These are phyloP conservation scores for Dicyrtoma fusca DNA, from an alignment of 2,888 invertebrate species.

Conservation along the genomic window DNA sequence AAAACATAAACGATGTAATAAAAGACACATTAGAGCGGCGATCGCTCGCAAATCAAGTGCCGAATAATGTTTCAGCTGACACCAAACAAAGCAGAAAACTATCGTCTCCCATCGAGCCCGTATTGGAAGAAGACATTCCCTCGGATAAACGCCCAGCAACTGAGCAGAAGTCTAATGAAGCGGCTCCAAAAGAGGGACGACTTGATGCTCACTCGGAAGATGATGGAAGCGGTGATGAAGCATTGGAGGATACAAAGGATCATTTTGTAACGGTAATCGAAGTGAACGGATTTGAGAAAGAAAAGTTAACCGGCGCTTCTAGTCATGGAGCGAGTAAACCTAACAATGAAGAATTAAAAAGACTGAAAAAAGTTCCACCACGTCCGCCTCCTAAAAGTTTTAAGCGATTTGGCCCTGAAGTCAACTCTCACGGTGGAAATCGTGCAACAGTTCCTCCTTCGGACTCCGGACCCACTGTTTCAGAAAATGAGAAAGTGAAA, in stretches of 20 bases:
- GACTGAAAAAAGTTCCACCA: constrained; percentile 59
- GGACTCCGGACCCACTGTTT: not conserved
- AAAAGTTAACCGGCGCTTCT: constrained; percentile 49
- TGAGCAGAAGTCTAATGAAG: not conserved
- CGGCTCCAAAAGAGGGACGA: not conserved
- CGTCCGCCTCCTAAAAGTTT: constrained; percentile 60
- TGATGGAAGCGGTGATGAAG: constrained; percentile 59
- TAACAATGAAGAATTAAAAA: constrained; percentile 41
- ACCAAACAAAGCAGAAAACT: not conserved
- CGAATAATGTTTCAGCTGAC: not conserved
- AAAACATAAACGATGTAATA: constrained; percentile 55
- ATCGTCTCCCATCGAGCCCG: not conserved
- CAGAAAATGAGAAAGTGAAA: constrained; percentile 11
- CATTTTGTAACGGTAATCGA: constrained; percentile 86
- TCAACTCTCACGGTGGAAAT: not conserved
- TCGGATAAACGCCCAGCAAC: constrained; percentile 53
- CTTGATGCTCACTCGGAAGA: constrained; percentile 60
- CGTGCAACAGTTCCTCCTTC: constrained; percentile 11
- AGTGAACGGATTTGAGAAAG: constrained; percentile 71
- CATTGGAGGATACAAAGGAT: constrained; percentile 61
- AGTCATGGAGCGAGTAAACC: constrained; percentile 40
- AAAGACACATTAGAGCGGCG: constrained; percentile 54
- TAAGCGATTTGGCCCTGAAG: constrained; percentile 50
- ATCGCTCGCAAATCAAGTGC: constrained; percentile 37
- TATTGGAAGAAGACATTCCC: not conserved